Base-by-base conservation (phyloP, 2,797 vertebrate species). In the Pantherophis vulpinus region DNA sequence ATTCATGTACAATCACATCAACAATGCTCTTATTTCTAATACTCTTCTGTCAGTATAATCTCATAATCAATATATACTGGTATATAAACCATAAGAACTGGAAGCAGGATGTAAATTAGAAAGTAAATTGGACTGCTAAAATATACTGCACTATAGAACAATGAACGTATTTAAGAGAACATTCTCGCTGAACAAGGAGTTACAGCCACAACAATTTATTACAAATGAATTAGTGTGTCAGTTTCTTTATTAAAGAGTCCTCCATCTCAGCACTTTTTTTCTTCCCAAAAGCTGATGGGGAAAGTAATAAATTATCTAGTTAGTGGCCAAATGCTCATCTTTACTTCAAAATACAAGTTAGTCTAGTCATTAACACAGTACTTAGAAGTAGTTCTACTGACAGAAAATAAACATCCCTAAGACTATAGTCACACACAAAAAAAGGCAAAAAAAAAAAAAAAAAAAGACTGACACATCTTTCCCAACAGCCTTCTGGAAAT, bases 1-100 rank as follows among this genome's bases (percentile, higher is more conserved):
- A 59, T 47, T 94, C 55, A 88, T 86, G 37, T 92, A 66, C 14
- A 94, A 14, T 1, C 90, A 63, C 70, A 88, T 86, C 61, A 94
- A 18, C 25, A 94, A 79, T 23, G 37, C 42, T 70, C 91, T 86
- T 92, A 37, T 91, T 95, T 93, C 47, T 66, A 93, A 27, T 95
- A 56, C 11, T 93, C 27, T 93, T 54, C 42, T 0, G 25, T 60
- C 25, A 88, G 7, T 29, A 92, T 47, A 3, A 63, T 5, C 61
- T 2, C 92, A 2, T 2, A 92, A 23, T 0, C 61, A 60, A 37
- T 66, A 2, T 25, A 90, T 66, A 29, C 0, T 92, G 90, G 86
- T 60, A 3, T 66, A 86, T 70, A 66, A 61, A 74, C 11, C 42
- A 86, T 27, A 83, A 95, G 29, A n/a, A 88, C 0, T 90, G 10